Evolutionary conservation across 2,113 vertebrate species (phyloP).

Genomic region (Nycticebus coucang): DNA sequence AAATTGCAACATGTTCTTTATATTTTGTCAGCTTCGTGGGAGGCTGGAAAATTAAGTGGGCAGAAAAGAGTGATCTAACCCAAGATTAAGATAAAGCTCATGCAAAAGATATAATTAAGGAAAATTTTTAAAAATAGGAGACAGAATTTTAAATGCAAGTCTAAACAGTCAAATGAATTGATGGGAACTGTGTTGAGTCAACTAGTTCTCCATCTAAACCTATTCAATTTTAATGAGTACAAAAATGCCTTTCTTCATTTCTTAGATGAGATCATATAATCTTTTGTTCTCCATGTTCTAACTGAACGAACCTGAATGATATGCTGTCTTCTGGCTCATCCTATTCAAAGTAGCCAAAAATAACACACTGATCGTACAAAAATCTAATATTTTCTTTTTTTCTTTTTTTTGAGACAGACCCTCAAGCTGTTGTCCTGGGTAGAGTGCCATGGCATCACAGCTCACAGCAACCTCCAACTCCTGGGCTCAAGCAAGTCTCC

Average conservation of each 20-base stretch:
- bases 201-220: background rate
- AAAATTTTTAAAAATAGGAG: slow-evolving; percentile 74
- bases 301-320: slow-evolving; percentile 23
- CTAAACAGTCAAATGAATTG: slow-evolving; percentile 61
- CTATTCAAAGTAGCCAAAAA: slow-evolving; percentile 36
- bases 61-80: slow-evolving; percentile 74
- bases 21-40: slow-evolving; percentile 71
- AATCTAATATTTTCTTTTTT: background rate
- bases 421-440: no score
- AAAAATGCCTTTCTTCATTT: slow-evolving; percentile 59
- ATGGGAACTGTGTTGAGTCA: slow-evolving; percentile 67
- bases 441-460: no score
- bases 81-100: slow-evolving; percentile 78
- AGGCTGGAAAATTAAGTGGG: slow-evolving; percentile 74
- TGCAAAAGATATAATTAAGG: slow-evolving; percentile 77
- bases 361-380: background rate
- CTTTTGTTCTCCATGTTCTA: background rate
- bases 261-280: slow-evolving; percentile 59
- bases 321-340: background rate
- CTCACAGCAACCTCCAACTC: no score
- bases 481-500: no score
- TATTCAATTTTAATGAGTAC: slow-evolving; percentile 2
- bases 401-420: no score
- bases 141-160: slow-evolving; percentile 73
- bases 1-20: slow-evolving; percentile 50